phyloP scores from a whole-genome alignment of 2,797 vertebrate species.

The Falco rusticolus region DNA sequence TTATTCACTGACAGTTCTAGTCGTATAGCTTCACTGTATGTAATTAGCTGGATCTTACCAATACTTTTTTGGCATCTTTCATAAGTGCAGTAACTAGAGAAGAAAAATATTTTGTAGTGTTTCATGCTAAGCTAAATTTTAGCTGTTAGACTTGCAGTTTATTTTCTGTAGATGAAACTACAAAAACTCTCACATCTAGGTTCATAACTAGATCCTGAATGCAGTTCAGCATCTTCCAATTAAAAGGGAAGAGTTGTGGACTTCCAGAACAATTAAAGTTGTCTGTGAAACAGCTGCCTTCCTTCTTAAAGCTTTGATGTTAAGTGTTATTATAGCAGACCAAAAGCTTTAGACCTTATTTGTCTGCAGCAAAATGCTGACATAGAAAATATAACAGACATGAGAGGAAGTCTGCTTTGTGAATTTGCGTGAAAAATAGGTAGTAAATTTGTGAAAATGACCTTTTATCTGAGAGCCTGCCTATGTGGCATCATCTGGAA shows the following conservation, averaged over 20 bases:
- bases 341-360: background rate
- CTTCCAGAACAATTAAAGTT: background rate
- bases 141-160: background rate
- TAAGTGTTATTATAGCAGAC: background rate
- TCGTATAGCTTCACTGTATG: background rate
- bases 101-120: background rate
- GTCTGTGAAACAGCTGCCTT: background rate
- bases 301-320: background rate
- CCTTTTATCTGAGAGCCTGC: background rate
- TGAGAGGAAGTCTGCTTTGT: background rate
- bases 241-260: background rate
- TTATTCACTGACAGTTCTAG: background rate
- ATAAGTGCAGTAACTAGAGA: background rate
- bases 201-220: background rate
- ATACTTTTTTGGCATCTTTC: background rate
- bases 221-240: background rate
- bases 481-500: background rate
- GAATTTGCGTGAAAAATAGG: background rate
- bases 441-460: background rate
- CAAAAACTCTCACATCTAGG: background rate
- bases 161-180: background rate
- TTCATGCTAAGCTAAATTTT: background rate
- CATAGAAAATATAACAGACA: background rate
- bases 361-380: constrained; percentile 38
- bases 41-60: background rate